Evolutionary conservation across 2,888 invertebrate species (phyloP), one percentile per base, ranked within the genome.

Genomic region (Xestia sexstrigata): DNA sequence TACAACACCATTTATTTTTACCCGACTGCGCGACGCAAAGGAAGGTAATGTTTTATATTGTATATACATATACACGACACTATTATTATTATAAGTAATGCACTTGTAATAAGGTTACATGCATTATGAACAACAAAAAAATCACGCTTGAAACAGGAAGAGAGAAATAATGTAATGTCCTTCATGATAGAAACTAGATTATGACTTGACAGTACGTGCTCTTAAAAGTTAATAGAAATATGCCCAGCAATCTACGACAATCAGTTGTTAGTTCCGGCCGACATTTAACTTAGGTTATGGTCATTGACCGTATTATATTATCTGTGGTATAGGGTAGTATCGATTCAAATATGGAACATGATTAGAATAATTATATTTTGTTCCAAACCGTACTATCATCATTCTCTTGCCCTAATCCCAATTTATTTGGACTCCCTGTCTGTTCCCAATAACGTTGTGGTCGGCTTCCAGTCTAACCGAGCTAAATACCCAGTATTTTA

Each of bases 111-210:
- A 78, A 84, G 76, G 84, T 74, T 78, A 62, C 9, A 49, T 58
- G 30, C 77, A 78, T 75, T 71, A 84, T n/a, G 20, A 70, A 26
- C 62, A 47, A 30, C 30, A 81, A 77, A 75, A 75, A 66, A 67
- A 17, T 47, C 30, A 65, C 63, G 69, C 26, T 70, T 47, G 62
- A 8, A 52, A 60, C 82, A 74, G 82, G 82, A 82, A 82, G 78
- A 78, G 8, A 71, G 15, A 82, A 66, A 66, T 77, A 69, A 69
- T 60, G 15, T 55, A 17, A 42, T 35, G 77, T 81, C 77, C 82
- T 82, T 79, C 65, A 75, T 47, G 11, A 26, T 35, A 80, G n/a
- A 62, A 26, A 81, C 69, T 79, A 63, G 49, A 78, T 20, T 42
- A 52, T 52, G 68, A 52, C 49, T 65, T 30, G n/a, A 45, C 42